A percentile compares a stretch with the other conserved stretches of the same genome.
Evolutionary conservation across 2,888 invertebrate genomes (phyloP).

Genomic region (Sphaerophoria rueppellii): DNA sequence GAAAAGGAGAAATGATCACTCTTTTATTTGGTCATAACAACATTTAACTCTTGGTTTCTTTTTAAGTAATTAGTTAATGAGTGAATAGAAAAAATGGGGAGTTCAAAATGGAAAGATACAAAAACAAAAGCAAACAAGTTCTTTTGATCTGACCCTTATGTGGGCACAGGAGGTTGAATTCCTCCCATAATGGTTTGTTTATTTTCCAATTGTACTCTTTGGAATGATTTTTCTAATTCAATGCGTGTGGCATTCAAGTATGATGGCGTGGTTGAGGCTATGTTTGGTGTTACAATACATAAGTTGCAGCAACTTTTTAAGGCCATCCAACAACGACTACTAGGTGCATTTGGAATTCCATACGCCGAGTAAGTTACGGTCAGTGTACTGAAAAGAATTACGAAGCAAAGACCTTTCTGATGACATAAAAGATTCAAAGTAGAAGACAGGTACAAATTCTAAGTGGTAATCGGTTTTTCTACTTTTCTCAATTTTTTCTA

Average conservation of each 20-base stretch:
- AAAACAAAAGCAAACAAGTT: conserved; percentile 42
- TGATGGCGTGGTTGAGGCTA: too few species aligned
- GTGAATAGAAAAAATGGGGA: conserved; percentile 23
- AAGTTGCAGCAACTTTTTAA: conserved; percentile 12
- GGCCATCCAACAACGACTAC: background rate
- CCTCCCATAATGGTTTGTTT: conserved; percentile 51
- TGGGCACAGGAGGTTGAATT: conserved; percentile 49
- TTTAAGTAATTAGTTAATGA: conserved; percentile 50
- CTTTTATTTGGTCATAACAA: conserved; percentile 25
- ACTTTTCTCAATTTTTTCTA: too few species aligned
- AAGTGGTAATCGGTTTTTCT: too few species aligned
- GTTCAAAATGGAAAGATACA: conserved; percentile 39
- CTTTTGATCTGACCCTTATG: conserved; percentile 42
- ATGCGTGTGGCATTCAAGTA: conserved; percentile 19
- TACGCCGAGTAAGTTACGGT: background rate
- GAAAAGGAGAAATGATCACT: conserved; percentile 40
- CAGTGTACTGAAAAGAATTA: conserved; percentile 5
- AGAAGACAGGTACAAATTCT: too few species aligned
- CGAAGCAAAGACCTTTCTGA: too few species aligned
- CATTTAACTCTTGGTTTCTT: conserved; percentile 57
- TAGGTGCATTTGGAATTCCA: conserved; percentile 15
- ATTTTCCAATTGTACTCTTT: conserved; percentile 21
- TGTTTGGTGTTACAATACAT: background rate
- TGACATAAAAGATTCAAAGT: too few species aligned
- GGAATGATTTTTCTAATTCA: conserved; percentile 34